A percentile compares a stretch with the other conserved stretches of the same genome.
These are phyloP conservation scores for Lithophane semibrunnea DNA, from an alignment of 2,888 invertebrate species.

Conservation along the genomic window DNA sequence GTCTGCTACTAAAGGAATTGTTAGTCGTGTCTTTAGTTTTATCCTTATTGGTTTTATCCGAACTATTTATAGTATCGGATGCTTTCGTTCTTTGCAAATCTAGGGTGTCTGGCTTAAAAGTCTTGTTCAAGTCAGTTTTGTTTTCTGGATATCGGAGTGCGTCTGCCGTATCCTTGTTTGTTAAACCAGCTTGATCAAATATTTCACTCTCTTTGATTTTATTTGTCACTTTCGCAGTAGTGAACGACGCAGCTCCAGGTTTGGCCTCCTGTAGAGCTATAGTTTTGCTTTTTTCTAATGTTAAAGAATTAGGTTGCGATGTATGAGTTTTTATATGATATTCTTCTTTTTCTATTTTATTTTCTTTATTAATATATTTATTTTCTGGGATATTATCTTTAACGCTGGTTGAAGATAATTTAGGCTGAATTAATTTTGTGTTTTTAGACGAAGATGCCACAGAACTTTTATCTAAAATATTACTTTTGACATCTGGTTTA, in stretches of 20 bases:
- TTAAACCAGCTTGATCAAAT: not conserved
- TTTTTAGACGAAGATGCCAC: constrained; percentile 22
- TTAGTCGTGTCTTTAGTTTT: constrained; percentile 50
- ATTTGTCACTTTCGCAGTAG: constrained; percentile 12
- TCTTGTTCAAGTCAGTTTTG: constrained; percentile 42
- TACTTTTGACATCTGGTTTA: constrained; percentile 26
- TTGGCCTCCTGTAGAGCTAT: constrained; percentile 9
- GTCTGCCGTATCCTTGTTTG: constrained; percentile 13
- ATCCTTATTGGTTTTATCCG: constrained; percentile 40
- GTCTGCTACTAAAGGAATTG: constrained; percentile 66
- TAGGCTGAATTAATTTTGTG: constrained; percentile 24
- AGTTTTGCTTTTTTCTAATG: constrained; percentile 22
- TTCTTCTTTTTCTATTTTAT: constrained; percentile 13
- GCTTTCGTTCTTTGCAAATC: constrained; percentile 19
- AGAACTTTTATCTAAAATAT: constrained; percentile 24
- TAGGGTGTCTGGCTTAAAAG: constrained; percentile 22
- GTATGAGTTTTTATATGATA: constrained; percentile 1
- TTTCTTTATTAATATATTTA: constrained; percentile 21
- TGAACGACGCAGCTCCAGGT: not conserved
- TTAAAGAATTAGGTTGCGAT: constrained; percentile 15
- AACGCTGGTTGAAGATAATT: constrained; percentile 7
- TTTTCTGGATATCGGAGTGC: not conserved
- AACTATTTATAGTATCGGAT: constrained; percentile 22
- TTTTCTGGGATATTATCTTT: constrained; percentile 20
- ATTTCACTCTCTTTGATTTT: constrained; percentile 23